Evolutionary conservation across 2,888 invertebrate genomes (phyloP).

Genomic region (Iphiclides podalirius): DNA sequence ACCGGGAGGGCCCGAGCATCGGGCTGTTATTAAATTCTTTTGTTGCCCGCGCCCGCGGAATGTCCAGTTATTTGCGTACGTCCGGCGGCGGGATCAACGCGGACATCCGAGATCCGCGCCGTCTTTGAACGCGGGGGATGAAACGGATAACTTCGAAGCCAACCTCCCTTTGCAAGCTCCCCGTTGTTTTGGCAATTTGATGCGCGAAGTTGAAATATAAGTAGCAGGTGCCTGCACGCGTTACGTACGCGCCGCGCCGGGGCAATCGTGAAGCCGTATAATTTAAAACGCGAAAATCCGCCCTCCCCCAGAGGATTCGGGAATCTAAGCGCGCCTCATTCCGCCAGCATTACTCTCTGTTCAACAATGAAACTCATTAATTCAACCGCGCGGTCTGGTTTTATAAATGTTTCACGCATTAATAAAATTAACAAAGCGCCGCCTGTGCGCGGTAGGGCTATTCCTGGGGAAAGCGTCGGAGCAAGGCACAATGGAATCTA

Average conservation of each 20-base stretch:
- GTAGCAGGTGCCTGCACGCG: conserved; percentile 55
- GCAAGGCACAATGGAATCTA: conserved; percentile 73
- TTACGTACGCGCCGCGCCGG: conserved; percentile 38
- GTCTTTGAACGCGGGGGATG: conserved; percentile 59
- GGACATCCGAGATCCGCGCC: conserved; percentile 49
- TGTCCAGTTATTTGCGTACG: conserved; percentile 66
- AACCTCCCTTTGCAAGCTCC: conserved; percentile 22
- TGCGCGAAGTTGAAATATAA: conserved; percentile 42
- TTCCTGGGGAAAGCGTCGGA: conserved; percentile 72
- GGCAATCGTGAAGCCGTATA: conserved; percentile 58
- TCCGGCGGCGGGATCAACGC: conserved; percentile 61
- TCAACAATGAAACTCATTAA: conserved; percentile 78
- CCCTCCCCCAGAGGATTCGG: conserved; percentile 48
- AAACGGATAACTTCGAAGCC: conserved; percentile 49
- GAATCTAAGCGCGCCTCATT: conserved; percentile 62
- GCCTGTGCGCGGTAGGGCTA: conserved; percentile 65
- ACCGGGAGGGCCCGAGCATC: conserved; percentile 54
- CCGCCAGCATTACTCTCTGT: conserved; percentile 66
- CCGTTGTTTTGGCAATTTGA: conserved; percentile 46
- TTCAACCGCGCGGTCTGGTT: conserved; percentile 70
- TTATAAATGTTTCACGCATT: conserved; percentile 79
- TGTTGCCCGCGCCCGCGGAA: conserved; percentile 56
- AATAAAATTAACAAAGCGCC: conserved; percentile 78
- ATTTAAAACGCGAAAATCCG: conserved; percentile 61
- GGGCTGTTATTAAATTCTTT: conserved; percentile 75